Conservation (phyloP, 2,888 invertebrate species). For the Bellardia bayeri region DNA sequence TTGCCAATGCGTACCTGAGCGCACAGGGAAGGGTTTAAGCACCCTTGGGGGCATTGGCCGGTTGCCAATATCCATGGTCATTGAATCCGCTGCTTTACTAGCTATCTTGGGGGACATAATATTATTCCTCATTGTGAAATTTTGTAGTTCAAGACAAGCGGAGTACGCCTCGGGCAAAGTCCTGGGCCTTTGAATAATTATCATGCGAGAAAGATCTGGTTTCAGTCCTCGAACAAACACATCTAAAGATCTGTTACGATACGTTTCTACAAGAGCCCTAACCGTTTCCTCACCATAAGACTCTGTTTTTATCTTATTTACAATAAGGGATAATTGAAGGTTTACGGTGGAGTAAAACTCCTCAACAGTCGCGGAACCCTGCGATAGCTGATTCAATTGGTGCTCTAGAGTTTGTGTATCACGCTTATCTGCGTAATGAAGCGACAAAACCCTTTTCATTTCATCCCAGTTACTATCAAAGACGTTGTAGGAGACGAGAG, state of each 20-base stretch:
- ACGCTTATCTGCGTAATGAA: slow-evolving; percentile 74
- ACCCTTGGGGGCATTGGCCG: too few relatives aligned
- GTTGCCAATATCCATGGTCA: too few relatives aligned
- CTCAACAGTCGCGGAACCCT: slow-evolving; percentile 59
- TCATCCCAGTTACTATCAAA: slow-evolving; percentile 60
- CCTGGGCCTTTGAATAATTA: slow-evolving; percentile 60
- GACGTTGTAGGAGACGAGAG: slow-evolving; percentile 62
- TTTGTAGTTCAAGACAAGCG: slow-evolving; percentile 48
- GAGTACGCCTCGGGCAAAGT: slow-evolving; percentile 65
- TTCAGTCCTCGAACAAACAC: slow-evolving; percentile 49
- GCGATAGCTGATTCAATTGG: slow-evolving; percentile 67
- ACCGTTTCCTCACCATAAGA: slow-evolving; percentile 55
- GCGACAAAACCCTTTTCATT: slow-evolving; percentile 65
- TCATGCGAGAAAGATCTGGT: slow-evolving; percentile 51
- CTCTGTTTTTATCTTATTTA: slow-evolving; percentile 73
- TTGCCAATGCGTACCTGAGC: neutral
- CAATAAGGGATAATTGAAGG: slow-evolving; percentile 69
- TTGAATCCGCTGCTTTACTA: too few relatives aligned
- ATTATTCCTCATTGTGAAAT: slow-evolving; percentile 3
- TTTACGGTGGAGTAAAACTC: slow-evolving; percentile 71
- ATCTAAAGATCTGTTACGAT: slow-evolving; percentile 41
- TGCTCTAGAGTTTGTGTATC: slow-evolving; percentile 72
- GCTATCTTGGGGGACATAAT: too few relatives aligned
- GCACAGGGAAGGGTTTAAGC: neutral
- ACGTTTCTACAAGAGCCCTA: slow-evolving; percentile 55